phyloP scores from a whole-genome alignment of 2,113 vertebrate genomes.

The Corynorhinus townsendii region DNA sequence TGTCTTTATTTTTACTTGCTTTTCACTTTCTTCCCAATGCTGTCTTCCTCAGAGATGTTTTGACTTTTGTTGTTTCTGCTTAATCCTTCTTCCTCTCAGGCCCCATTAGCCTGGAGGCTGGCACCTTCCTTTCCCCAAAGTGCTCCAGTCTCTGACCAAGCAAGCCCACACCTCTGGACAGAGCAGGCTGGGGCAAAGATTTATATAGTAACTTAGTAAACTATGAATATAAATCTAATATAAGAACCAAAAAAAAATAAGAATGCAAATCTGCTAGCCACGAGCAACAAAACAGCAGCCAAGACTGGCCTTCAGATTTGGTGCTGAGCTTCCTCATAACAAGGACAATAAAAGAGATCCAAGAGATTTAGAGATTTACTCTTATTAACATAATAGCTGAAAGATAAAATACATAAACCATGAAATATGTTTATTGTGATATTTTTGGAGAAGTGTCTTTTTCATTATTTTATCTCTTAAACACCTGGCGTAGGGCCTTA shows the following conservation, averaged over 20 bases:
- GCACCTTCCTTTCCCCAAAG: background rate
- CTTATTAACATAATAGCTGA: background rate
- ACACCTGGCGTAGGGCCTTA: background rate
- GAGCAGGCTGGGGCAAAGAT: background rate
- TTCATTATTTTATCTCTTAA: background rate
- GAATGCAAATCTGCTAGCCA: background rate
- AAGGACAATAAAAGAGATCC: background rate
- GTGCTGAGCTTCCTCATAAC: background rate
- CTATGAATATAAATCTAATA: background rate
- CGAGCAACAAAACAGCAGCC: background rate
- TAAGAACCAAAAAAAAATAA: background rate
- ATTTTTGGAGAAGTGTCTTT: background rate
- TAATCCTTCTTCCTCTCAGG: background rate
- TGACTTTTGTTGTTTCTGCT: background rate
- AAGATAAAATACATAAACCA: background rate
- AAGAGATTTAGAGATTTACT: background rate
- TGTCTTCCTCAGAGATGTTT: background rate
- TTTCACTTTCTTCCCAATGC: background rate
- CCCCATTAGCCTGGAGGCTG: background rate
- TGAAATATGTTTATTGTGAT: background rate
- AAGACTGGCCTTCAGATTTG: background rate
- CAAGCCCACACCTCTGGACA: background rate
- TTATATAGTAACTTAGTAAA: background rate
- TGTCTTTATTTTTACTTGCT: background rate
- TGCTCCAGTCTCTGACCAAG: background rate